A percentile compares a stretch with the other conserved stretches of the same genome.
These are phyloP conservation scores for Procapra przewalskii DNA, from an alignment of 2,113 vertebrate species.

Conservation along the genomic window DNA sequence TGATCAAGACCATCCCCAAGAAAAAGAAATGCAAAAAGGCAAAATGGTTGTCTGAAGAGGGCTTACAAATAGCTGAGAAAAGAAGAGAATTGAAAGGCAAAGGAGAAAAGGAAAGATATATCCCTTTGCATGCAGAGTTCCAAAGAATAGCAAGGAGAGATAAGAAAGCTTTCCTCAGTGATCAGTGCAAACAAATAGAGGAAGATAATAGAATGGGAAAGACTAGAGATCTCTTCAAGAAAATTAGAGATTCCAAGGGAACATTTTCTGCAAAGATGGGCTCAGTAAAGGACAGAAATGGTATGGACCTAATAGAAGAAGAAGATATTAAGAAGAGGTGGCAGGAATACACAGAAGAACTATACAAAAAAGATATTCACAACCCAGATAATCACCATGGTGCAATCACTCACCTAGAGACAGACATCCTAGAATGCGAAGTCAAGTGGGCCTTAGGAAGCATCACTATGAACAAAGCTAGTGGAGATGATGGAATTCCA, in stretches of 20 bases:
- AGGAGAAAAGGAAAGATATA: background rate
- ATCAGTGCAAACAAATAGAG: background rate
- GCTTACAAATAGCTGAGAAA: background rate
- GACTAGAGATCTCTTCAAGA: background rate
- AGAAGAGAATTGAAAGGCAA: background rate
- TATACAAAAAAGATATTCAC: background rate
- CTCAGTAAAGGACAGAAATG: background rate
- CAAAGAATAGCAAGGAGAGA: background rate
- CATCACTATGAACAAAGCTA: background rate
- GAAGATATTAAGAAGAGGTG: background rate
- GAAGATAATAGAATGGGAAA: background rate
- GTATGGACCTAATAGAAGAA: background rate
- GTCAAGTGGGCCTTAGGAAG: background rate
- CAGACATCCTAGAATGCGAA: background rate
- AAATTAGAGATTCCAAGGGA: background rate
- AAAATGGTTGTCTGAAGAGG: background rate
- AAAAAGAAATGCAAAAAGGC: background rate
- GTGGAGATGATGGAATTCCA: background rate
- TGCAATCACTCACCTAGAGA: background rate
- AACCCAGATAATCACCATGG: background rate
- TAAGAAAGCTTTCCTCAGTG: background rate
- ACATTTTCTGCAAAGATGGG: background rate
- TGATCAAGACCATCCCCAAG: background rate
- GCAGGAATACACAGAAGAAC: background rate
- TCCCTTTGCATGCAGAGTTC: background rate